Conservation (phyloP, 2,888 invertebrate species). For the Amaurobius ferox region DNA sequence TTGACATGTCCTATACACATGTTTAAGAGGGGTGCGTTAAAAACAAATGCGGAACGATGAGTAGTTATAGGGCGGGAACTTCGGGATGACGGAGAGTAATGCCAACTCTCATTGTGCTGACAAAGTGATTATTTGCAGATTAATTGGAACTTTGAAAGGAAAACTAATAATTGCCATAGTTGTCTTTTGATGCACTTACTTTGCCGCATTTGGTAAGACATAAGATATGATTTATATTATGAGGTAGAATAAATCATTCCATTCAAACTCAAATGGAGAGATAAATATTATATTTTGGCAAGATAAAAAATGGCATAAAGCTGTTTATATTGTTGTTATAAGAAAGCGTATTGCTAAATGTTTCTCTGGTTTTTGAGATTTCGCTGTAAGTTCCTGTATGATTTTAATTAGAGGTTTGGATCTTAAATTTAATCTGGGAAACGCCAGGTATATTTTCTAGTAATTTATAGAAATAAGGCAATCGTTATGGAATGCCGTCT, state of each 20-base stretch:
- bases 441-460: too few relatives aligned
- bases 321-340: not conserved
- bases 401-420: too few relatives aligned
- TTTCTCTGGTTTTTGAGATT: too few relatives aligned
- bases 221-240: constrained; percentile 41
- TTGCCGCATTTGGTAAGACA: constrained; percentile 19
- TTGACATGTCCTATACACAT: not conserved
- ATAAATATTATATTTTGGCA: constrained; percentile 40
- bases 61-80: constrained; percentile 29
- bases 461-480: too few relatives aligned
- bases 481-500: too few relatives aligned
- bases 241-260: constrained; percentile 24
- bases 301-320: not conserved
- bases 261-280: not conserved
- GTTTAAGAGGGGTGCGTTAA: not conserved
- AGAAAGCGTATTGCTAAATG: too few relatives aligned
- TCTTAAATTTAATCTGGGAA: too few relatives aligned
- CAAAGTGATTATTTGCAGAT: constrained; percentile 45
- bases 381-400: too few relatives aligned
- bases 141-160: constrained; percentile 44
- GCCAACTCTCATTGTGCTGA: constrained; percentile 1
- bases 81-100: constrained; percentile 38
- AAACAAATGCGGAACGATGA: constrained; percentile 10
- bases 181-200: constrained; percentile 19
- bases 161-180: constrained; percentile 48